A percentile compares a stretch with the other conserved stretches of the same genome.
Evolutionary conservation across 2,797 vertebrate species (phyloP).

Genomic region (Bufotes viridis): DNA sequence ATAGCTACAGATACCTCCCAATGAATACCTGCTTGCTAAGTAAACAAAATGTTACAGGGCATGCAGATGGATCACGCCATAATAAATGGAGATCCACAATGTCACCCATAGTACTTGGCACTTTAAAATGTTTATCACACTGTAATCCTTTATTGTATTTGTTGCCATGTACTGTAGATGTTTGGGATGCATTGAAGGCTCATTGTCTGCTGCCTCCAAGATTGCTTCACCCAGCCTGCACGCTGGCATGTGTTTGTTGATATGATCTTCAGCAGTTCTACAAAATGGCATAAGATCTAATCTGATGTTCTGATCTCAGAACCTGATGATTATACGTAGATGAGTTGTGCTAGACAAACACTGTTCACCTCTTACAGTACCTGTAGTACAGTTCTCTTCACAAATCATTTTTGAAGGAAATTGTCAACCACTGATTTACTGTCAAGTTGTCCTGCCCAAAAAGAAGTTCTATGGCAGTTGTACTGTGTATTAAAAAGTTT

Average conservation of each 20-base stretch:
- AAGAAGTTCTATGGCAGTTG: neutral
- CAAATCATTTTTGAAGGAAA: neutral
- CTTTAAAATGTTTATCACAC: neutral
- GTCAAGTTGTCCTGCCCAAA: neutral
- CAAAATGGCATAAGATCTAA: neutral
- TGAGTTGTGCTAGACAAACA: neutral
- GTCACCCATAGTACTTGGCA: neutral
- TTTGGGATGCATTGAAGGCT: neutral
- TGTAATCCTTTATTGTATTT: neutral
- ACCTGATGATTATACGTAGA: neutral
- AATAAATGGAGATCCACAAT: too few species aligned
- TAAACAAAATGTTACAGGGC: too few species aligned
- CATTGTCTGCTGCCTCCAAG: neutral
- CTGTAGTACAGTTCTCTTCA: neutral
- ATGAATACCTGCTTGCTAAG: too few species aligned
- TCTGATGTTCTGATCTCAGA: neutral
- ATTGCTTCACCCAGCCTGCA: too few species aligned
- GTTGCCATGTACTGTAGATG: neutral
- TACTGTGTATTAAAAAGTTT: too few species aligned
- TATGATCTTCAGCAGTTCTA: neutral
- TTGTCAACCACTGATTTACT: neutral
- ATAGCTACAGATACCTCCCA: too few species aligned
- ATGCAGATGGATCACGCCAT: too few species aligned
- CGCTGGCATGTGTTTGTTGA: neutral
- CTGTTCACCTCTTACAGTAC: too few species aligned